Percentiles rank a stretch among this genome's conserved stretches.
These are phyloP conservation scores for Axea sp. DNA, from an alignment of 2,888 invertebrate species.

Conservation along the genomic window DNA sequence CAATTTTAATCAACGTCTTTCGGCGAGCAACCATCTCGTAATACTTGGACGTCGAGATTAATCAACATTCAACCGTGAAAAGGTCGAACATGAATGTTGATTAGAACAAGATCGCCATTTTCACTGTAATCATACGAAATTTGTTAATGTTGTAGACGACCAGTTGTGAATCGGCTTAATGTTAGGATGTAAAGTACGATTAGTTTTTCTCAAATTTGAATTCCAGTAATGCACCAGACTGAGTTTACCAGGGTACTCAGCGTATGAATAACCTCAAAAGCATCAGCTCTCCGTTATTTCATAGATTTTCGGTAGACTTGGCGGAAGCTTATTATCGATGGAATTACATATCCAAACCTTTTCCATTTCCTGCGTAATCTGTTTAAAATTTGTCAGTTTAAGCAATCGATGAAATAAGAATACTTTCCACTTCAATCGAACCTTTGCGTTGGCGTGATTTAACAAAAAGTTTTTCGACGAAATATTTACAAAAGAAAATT, in stretches of 20 bases:
- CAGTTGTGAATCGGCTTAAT: conserved; percentile 39
- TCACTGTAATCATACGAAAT: conserved; percentile 16
- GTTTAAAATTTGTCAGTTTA: conserved; percentile 47
- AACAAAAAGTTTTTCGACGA: conserved; percentile 5
- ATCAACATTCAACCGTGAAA: conserved; percentile 47
- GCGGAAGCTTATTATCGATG: conserved; percentile 54
- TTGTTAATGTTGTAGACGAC: conserved; percentile 29
- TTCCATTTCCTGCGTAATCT: conserved; percentile 46
- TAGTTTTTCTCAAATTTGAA: conserved; percentile 38
- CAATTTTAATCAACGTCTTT: conserved; percentile 59
- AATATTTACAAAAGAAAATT: conserved; percentile 1
- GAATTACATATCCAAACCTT: conserved; percentile 23
- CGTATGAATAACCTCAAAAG: conserved; percentile 43
- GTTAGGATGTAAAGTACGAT: conserved; percentile 26
- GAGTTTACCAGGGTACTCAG: conserved; percentile 26
- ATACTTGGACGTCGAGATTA: conserved; percentile 44
- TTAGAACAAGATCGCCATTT: conserved; percentile 45
- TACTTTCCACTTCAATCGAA: conserved; percentile 18
- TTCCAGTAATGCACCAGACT: conserved; percentile 22
- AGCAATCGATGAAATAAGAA: conserved; percentile 42
- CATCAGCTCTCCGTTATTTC: conserved; percentile 38
- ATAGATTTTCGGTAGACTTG: conserved; percentile 46
- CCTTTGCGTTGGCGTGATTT: conserved; percentile 9
- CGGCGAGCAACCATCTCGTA: conserved; percentile 10
- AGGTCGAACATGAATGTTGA: conserved; percentile 55